Percentiles rank a stretch among this genome's conserved stretches.
phyloP scores from a whole-genome alignment of 2,888 invertebrate species.

The Phortica magna region DNA sequence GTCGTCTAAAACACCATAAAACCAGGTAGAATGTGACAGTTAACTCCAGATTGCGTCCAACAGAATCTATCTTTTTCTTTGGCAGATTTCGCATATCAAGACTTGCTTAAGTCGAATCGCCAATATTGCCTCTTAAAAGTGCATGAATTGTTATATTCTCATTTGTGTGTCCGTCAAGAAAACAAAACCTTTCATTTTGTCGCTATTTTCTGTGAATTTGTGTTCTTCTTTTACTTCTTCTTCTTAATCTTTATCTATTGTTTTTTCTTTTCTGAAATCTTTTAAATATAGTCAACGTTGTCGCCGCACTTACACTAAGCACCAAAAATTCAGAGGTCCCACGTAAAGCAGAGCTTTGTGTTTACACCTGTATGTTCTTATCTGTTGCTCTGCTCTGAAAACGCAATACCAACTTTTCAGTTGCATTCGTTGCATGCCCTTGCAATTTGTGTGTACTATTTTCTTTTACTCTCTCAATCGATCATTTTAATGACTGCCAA shows the following conservation, averaged over 20 bases:
- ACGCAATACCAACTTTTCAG: neutral
- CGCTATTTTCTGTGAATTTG: neutral
- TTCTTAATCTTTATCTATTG: neutral
- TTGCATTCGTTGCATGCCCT: neutral
- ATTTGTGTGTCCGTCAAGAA: slow-evolving; percentile 13
- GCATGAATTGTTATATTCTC: slow-evolving; percentile 13
- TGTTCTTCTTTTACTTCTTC: neutral
- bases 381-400: neutral
- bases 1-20: slow-evolving; percentile 61
- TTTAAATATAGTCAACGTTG: neutral
- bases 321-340: neutral
- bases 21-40: slow-evolving; percentile 61
- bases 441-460: neutral
- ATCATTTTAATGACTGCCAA: slow-evolving; percentile 37
- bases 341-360: neutral
- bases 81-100: slow-evolving; percentile 45
- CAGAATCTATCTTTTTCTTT: slow-evolving; percentile 45
- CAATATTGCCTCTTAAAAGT: slow-evolving; percentile 3
- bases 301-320: slow-evolving; percentile 5
- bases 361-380: neutral
- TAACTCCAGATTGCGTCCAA: slow-evolving; percentile 50
- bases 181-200: neutral
- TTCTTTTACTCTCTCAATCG: slow-evolving; percentile 45
- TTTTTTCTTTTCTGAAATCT: slow-evolving; percentile 3
- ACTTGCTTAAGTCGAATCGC: slow-evolving; percentile 1